Percentiles rank a stretch among this genome's conserved stretches.
Conservation (phyloP, 2,888 invertebrate genomes). For the Ashinkailepas kermadecensis region DNA sequence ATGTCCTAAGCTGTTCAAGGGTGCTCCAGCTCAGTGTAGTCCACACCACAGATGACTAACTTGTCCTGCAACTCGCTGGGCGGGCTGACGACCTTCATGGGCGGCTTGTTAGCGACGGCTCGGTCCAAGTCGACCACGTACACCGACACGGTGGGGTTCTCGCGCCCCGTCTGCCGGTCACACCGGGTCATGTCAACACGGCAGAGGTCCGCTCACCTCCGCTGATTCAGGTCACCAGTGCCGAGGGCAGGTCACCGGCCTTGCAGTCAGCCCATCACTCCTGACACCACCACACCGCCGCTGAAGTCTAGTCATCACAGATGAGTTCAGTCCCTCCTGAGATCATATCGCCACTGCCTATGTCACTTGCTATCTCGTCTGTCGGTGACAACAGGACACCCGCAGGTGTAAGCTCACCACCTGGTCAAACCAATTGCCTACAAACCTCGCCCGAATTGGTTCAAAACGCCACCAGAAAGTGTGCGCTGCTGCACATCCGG, state of each 20-base stretch:
- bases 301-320: neutral
- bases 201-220: neutral
- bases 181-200: neutral
- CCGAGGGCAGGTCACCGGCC: neutral
- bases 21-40: no score
- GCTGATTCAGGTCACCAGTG: neutral
- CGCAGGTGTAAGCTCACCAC: no score
- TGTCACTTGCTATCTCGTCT: no score
- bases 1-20: no score
- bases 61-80: neutral
- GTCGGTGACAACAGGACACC: no score
- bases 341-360: no score
- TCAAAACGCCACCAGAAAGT: no score
- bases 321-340: neutral
- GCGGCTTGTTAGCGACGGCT: slow-evolving; percentile 5
- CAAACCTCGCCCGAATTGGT: no score
- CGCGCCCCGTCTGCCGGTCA: slow-evolving; percentile 35
- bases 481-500: no score
- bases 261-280: neutral
- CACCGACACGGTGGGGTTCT: slow-evolving; percentile 42
- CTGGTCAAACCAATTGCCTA: no score
- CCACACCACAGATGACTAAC: neutral
- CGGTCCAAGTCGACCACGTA: slow-evolving; percentile 38
- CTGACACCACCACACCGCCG: neutral
- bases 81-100: neutral